A percentile compares a stretch with the other conserved stretches of the same genome.
Conservation (phyloP, 2,888 invertebrate genomes). For the Meiosimyza decipiens region DNA sequence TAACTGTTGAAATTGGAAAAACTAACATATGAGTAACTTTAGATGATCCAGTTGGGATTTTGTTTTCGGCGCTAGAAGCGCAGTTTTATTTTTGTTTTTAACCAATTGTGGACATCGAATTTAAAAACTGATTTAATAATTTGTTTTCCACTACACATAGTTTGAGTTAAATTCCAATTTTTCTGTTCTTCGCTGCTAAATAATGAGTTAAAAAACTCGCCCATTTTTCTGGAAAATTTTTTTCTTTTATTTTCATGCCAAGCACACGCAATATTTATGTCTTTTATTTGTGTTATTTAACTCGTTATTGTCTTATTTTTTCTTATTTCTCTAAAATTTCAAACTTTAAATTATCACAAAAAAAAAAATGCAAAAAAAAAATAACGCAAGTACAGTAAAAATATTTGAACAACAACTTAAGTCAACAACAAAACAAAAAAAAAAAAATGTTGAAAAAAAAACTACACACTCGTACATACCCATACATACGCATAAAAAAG, state of each 20-base stretch:
- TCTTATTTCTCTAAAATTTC: constrained; percentile 19
- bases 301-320: neutral
- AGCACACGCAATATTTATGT: neutral
- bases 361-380: neutral
- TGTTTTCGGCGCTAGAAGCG: no score
- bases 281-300: neutral
- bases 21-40: no score
- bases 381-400: constrained; percentile 24
- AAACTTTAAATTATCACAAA: neutral
- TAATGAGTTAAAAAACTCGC: neutral
- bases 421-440: constrained; percentile 20
- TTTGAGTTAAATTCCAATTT: no score
- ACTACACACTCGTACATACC: constrained; percentile 1
- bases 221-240: neutral
- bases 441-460: constrained; percentile 36
- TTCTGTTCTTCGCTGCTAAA: no score
- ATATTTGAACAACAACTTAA: constrained; percentile 13
- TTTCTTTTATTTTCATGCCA: neutral
- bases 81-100: no score
- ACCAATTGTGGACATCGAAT: no score
- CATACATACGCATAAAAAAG: constrained; percentile 20
- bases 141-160: no score
- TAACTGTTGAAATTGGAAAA: no score
- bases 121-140: no score
- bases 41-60: no score